Base-by-base conservation (phyloP, 2,888 invertebrate species). In the Drosophila affinis region DNA sequence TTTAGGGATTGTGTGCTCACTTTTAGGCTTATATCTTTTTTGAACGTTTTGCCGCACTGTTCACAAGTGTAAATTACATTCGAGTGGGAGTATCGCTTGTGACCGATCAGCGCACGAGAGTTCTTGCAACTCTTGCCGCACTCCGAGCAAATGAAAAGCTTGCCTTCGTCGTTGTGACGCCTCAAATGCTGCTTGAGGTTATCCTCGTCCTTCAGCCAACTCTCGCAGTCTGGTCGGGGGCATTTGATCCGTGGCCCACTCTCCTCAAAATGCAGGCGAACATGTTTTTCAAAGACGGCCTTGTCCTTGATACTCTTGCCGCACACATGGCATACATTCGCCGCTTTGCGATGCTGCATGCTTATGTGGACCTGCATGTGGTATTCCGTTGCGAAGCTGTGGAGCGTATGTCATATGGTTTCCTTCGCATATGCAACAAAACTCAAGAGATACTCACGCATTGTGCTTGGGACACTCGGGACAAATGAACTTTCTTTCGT, bases 281-380 rank as follows among this genome's bases (percentile, higher is more conserved):
- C 91, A 79, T 92, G 91, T 46, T 91, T 91, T 57, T 91, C 92
- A 58, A 91, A 92, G 7, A 91, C 89, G 29, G 90, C 87, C 62
- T 91, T 91, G 27, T 91, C 92, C 14, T 91, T 90, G 65, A 92
- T 91, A 54, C 90, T 90, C 71, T 92, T 92, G 24, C 91, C 92
- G 59, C 92, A 92, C 10, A 92, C 91, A 77, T 92, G 91, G 61
- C 91, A 92, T 24, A 92, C 89, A 76, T 91, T 90, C 3, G 90
- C 88, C 7, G 91, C 91, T 55, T 90, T 89, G 17, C 86, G 88
- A 56, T 91, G 91, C 34, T 89, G 87, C 75, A 87, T 90, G 65
- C 89, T 89, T 3, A 89, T 83, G 67, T 92, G 92, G 32, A 91
- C 89, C 60, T 89, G 90, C 52, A 91, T 76, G 2, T 91, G 86